phyloP scores from a whole-genome alignment of 2,113 vertebrate species.

The Periophthalmodon schlosseri region DNA sequence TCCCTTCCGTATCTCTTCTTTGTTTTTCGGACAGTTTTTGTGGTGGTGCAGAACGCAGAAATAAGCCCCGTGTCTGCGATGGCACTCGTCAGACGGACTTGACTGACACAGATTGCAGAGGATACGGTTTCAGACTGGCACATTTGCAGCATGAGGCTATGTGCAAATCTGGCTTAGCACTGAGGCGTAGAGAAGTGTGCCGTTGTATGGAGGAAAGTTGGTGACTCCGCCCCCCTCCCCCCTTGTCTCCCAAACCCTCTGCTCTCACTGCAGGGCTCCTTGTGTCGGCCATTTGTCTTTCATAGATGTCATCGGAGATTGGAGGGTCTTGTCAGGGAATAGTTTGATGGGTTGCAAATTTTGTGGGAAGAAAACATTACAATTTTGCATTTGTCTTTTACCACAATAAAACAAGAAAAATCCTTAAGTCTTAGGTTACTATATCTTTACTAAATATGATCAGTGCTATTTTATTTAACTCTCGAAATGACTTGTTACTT shows the following conservation, averaged over 20 bases:
- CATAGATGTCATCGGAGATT: background rate
- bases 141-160: conserved; percentile 71
- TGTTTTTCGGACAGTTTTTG: conserved; percentile 50
- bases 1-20: conserved; percentile 54
- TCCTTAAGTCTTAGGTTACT: too few species aligned
- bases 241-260: conserved; percentile 44
- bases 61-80: conserved; percentile 68
- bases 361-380: background rate
- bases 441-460: too few species aligned
- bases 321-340: background rate
- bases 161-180: conserved; percentile 79
- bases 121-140: conserved; percentile 77
- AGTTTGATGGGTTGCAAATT: background rate
- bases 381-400: too few species aligned
- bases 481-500: too few species aligned
- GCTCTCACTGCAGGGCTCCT: conserved; percentile 13
- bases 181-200: conserved; percentile 76
- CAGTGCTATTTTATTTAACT: too few species aligned
- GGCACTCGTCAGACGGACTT: conserved; percentile 71
- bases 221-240: conserved; percentile 48
- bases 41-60: conserved; percentile 53
- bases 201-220: conserved; percentile 64
- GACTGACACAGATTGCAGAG: conserved; percentile 79
- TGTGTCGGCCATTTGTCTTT: background rate
- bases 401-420: too few species aligned